These are phyloP conservation scores for Karalla daura DNA, from an alignment of 2,797 vertebrate genomes.

Conservation along the genomic window DNA sequence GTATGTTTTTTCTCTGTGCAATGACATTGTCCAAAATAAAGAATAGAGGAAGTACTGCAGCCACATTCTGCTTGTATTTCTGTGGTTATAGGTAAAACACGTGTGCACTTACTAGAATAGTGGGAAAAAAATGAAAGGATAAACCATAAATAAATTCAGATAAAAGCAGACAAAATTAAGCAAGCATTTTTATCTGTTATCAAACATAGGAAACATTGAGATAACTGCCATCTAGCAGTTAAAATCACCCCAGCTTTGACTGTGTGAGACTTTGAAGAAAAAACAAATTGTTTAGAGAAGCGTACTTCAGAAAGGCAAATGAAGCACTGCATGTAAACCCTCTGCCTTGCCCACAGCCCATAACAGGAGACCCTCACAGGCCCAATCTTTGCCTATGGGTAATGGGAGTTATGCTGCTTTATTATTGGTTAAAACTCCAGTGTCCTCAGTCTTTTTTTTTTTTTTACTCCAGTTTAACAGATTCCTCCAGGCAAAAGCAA, in stretches of 20 bases:
- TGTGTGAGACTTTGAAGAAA: conserved; percentile 4
- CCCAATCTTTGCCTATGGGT: conserved; percentile 78
- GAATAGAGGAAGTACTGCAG: neutral
- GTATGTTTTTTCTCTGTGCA: conserved; percentile 36
- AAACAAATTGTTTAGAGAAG: conserved; percentile 51
- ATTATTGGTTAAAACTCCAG: conserved; percentile 90
- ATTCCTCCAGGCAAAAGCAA: conserved; percentile 98
- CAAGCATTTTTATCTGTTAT: too few relatives aligned
- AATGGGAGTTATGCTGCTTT: conserved; percentile 82
- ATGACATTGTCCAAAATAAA: conserved; percentile 45
- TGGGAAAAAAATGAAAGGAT: neutral
- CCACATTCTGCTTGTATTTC: neutral
- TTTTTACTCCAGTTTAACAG: conserved; percentile 76
- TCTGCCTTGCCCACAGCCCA: conserved; percentile 67
- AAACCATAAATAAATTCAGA: neutral
- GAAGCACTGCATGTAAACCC: conserved; percentile 38
- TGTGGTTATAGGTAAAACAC: neutral
- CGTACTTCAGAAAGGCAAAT: conserved; percentile 42
- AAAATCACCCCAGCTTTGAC: conserved; percentile 12
- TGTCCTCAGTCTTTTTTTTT: conserved; percentile 86
- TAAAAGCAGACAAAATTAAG: too few relatives aligned
- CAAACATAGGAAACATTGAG: conserved; percentile 3
- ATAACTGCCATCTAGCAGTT: conserved; percentile 2
- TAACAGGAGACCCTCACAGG: conserved; percentile 72
- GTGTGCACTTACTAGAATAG: neutral